Base-by-base conservation (phyloP, 2,797 vertebrate species). In the Gephyroberyx darwinii region DNA sequence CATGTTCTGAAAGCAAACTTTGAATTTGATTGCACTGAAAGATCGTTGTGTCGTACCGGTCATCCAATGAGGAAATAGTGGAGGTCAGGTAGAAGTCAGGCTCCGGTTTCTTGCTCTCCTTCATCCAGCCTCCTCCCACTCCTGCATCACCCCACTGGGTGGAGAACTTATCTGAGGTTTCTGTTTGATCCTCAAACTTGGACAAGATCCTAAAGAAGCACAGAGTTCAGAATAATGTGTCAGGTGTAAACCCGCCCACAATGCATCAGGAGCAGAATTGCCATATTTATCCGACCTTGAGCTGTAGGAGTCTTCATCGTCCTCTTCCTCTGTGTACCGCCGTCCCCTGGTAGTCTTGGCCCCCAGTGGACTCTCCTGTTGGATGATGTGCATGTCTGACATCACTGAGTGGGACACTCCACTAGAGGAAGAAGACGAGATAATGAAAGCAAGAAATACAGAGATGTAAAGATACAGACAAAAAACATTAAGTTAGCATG, bases 301-400 rank as follows among this genome's bases (percentile, higher is more conserved):
- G 48, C 87, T 92, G 73, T 96, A 95, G 35, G 91, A 92, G 0
- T 88, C 94, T 48, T 96, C 95, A 0, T 95, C 95, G 0, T 96
- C 95, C 0, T 96, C 94, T 0, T 92, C 91, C 0, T 95, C 95
- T 0, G 86, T 87, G 0, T 86, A 90, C 10, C 92, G 93, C 12
- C 94, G 93, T 10, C 84, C 93, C 71, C 93, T 95, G 73, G 77
- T 80, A 0, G 88, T 81, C 74, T 95, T 96, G 2, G 85, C 53
- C 60, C 84, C 19, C 5, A 78, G 59, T 0, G 97, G 96, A 0
- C 83, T 93, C 79, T 98, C 97, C 89, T 99, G 98, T 83, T 98
- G 94, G 69, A 98, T 99, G 4, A 93, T 97, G 76, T 97, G 96
- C 97, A 99, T 96, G 79, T 98, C 97, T 0, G 95, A 94, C 2